A percentile compares a stretch with the other conserved stretches of the same genome.
These are phyloP conservation scores for Protodeltote pygarga DNA, from an alignment of 2,888 invertebrate species.

Conservation along the genomic window DNA sequence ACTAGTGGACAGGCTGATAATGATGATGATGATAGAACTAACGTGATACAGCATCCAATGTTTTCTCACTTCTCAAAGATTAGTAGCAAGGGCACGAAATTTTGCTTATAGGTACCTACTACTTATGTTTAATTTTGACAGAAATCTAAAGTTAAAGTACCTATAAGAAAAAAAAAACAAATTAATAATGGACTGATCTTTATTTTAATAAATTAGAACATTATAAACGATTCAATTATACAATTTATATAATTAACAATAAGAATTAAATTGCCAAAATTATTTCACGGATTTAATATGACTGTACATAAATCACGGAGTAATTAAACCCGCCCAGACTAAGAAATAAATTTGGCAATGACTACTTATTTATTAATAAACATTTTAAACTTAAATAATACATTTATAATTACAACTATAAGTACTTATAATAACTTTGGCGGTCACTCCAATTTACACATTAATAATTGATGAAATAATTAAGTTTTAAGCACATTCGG, in stretches of 20 bases:
- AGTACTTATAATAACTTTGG: slow-evolving; percentile 42
- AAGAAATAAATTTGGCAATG: slow-evolving; percentile 68
- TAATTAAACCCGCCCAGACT: slow-evolving; percentile 77
- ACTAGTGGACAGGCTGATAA: too few species aligned
- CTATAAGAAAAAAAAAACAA: slow-evolving; percentile 4
- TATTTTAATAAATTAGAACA: slow-evolving; percentile 48
- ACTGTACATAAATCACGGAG: slow-evolving; percentile 24
- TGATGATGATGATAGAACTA: too few species aligned
- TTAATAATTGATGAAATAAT: slow-evolving; percentile 23
- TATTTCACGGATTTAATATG: slow-evolving; percentile 71
- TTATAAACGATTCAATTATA: slow-evolving; percentile 42
- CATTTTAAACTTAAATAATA: slow-evolving; percentile 30
- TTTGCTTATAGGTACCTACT: too few species aligned
- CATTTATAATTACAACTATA: slow-evolving; percentile 24
- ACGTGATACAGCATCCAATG: too few species aligned
- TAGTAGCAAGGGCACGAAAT: too few species aligned
- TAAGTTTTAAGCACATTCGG: slow-evolving; percentile 11
- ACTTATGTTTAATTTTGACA: too few species aligned
- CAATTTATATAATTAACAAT: slow-evolving; percentile 49
- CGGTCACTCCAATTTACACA: slow-evolving; percentile 42
- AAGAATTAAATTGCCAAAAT: slow-evolving; percentile 62
- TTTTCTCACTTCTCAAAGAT: too few species aligned
- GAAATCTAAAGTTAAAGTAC: neutral
- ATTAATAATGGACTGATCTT: slow-evolving; percentile 36
- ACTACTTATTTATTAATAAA: slow-evolving; percentile 43